Conservation (phyloP, 2,888 invertebrate species). For the Ichneumoninae sp. region DNA sequence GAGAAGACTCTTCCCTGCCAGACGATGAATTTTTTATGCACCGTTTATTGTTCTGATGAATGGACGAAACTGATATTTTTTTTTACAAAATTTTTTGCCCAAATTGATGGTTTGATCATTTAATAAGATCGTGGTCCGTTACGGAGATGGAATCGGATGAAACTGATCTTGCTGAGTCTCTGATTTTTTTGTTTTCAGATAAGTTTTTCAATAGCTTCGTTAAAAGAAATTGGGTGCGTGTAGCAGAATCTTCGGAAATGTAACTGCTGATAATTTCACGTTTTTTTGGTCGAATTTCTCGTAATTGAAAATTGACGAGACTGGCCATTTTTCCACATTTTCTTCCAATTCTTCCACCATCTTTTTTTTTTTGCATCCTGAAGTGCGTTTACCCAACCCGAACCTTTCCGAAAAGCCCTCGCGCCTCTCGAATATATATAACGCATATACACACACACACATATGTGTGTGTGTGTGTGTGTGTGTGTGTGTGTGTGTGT, state of each 20-base stretch:
- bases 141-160: background rate
- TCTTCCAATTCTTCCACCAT: background rate
- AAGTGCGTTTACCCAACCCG: slow-evolving; percentile 46
- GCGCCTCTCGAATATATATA: background rate
- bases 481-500: too few species aligned
- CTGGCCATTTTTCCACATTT: slow-evolving; percentile 1
- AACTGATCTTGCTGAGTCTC: background rate
- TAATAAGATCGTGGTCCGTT: background rate
- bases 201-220: background rate
- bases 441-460: background rate
- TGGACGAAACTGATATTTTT: too few species aligned
- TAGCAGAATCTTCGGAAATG: background rate
- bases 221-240: background rate
- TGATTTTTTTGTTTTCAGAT: background rate
- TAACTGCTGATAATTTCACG: too few species aligned
- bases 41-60: too few species aligned
- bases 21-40: too few species aligned
- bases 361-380: background rate
- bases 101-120: too few species aligned
- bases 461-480: too few species aligned
- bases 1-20: background rate
- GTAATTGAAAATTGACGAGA: background rate
- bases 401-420: slow-evolving; percentile 31
- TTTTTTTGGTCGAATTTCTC: background rate
- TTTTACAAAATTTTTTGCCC: too few species aligned